phyloP scores from a whole-genome alignment of 2,113 vertebrate genomes.

The Lipotes vexillifer region DNA sequence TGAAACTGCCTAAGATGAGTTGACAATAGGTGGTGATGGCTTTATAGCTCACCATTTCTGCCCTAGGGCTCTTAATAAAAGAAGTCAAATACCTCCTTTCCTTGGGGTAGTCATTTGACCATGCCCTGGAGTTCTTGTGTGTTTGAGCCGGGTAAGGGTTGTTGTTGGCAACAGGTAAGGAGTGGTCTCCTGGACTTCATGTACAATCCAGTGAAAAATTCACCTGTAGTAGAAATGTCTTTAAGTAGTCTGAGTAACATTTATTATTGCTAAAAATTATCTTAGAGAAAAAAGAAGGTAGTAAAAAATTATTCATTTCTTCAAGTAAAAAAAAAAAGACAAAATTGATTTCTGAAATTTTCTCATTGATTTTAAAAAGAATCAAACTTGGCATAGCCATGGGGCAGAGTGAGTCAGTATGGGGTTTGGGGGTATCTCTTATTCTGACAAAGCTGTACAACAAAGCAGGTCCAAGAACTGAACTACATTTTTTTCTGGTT shows the following conservation, averaged over 20 bases:
- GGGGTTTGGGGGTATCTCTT: background rate
- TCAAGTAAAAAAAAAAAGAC: background rate
- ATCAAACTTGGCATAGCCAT: background rate
- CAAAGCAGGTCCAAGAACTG: background rate
- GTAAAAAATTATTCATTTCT: background rate
- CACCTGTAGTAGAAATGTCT: background rate
- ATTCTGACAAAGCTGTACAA: background rate
- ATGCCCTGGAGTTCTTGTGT: background rate
- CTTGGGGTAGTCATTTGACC: background rate
- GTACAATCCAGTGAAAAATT: background rate
- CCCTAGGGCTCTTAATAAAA: background rate
- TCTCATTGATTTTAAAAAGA: background rate
- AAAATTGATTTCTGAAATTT: background rate
- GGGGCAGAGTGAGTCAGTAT: background rate
- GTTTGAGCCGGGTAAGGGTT: background rate
- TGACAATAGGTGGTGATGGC: background rate
- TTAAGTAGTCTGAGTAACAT: background rate
- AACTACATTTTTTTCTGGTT: background rate
- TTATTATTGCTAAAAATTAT: background rate
- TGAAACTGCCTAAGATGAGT: background rate
- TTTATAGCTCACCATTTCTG: background rate
- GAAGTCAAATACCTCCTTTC: background rate
- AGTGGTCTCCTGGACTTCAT: background rate
- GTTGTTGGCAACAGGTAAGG: background rate
- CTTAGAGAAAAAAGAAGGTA: background rate